A percentile compares a stretch with the other conserved stretches of the same genome.
phyloP scores from a whole-genome alignment of 2,797 vertebrate species.

The Rhabdophis nuchalis region DNA sequence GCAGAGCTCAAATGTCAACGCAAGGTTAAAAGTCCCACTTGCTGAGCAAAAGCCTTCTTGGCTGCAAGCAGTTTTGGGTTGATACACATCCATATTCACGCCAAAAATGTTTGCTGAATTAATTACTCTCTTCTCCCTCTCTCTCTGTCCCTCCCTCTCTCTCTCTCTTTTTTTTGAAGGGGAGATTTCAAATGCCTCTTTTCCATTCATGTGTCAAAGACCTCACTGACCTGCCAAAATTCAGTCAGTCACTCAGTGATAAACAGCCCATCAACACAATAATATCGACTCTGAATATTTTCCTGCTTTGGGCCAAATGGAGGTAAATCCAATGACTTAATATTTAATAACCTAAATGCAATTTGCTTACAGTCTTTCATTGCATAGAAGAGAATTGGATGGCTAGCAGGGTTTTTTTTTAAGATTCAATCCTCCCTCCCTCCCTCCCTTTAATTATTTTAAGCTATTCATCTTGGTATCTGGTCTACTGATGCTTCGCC shows the following conservation, averaged over 20 bases:
- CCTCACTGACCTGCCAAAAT: slow-evolving; percentile 71
- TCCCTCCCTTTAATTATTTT: slow-evolving; percentile 78
- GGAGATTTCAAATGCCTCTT: slow-evolving; percentile 65
- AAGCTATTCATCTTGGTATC: slow-evolving; percentile 80
- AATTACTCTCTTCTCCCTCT: slow-evolving; percentile 59
- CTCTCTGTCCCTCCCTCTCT: slow-evolving; percentile 2
- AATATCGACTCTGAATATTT: slow-evolving; percentile 74
- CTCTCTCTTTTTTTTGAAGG: not conserved
- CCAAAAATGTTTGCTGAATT: slow-evolving; percentile 70
- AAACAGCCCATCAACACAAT: slow-evolving; percentile 73
- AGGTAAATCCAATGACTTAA: slow-evolving; percentile 79
- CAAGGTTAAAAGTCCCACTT: slow-evolving; percentile 61
- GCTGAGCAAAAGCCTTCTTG: slow-evolving; percentile 58
- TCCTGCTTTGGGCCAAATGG: slow-evolving; percentile 74
- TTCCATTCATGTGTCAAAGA: slow-evolving; percentile 66
- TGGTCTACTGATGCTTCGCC: slow-evolving; percentile 74
- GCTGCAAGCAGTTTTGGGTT: slow-evolving; percentile 66
- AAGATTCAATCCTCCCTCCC: slow-evolving; percentile 56
- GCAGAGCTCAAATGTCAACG: slow-evolving; percentile 44
- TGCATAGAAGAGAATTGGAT: slow-evolving; percentile 72
- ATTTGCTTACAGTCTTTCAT: slow-evolving; percentile 73
- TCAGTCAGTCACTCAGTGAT: slow-evolving; percentile 70
- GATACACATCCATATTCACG: slow-evolving; percentile 63
- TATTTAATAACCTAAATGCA: slow-evolving; percentile 82
- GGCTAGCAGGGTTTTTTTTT: slow-evolving; percentile 73